Evolutionary conservation across 2,797 vertebrate species (phyloP), one percentile per base, ranked within the genome.

Genomic region (Myripristis jacobus): DNA sequence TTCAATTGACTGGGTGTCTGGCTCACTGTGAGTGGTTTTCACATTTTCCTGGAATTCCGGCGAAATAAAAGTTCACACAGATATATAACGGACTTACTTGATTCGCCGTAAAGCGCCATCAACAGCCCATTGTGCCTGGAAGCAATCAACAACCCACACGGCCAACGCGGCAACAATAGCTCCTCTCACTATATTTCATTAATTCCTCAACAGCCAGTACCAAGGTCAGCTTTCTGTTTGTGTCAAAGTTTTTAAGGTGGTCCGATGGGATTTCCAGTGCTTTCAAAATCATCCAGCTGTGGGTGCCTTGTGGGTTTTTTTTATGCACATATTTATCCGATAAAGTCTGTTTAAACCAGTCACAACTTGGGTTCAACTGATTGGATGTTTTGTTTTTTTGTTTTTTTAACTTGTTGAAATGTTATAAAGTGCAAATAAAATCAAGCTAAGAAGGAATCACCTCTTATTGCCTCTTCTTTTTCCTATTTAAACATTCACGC

Each of bases 11-110:
- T 48, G 54, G 19, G 22, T 63, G 50, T 22, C 5, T 41, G 48
- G n/a, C 4, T 57, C 86, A 50, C 24, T 7, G 13, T 7, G 13
- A 48, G 56, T 12, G 7, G 31, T 22, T 66, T 84, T 70, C 70
- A 46, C 36, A 25, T 70, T 66, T 84, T 81, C 80, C 78, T 79
- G 68, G 83, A 87, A 87, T 27, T 21, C 19, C 11, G 13, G 60
- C 53, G 57, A 53, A 48, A 53, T 75, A 71, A 57, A 38, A 36
- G 68, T 73, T 73, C 72, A 61, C 56, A 51, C 5, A 59, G 70
- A 67, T 67, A 61, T 50, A 55, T 50, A 69, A 68, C 67, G 50
- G 47, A 43, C 71, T 71, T 51, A 12, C 13, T 58, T 61, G 48
- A 62, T 80, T 61, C 58, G 59, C 70, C 25, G 62, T 70, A 70